Percentiles rank a stretch among this genome's conserved stretches.
Evolutionary conservation across 2,888 invertebrate species (phyloP).

Genomic region (Myopa tessellatipennis): DNA sequence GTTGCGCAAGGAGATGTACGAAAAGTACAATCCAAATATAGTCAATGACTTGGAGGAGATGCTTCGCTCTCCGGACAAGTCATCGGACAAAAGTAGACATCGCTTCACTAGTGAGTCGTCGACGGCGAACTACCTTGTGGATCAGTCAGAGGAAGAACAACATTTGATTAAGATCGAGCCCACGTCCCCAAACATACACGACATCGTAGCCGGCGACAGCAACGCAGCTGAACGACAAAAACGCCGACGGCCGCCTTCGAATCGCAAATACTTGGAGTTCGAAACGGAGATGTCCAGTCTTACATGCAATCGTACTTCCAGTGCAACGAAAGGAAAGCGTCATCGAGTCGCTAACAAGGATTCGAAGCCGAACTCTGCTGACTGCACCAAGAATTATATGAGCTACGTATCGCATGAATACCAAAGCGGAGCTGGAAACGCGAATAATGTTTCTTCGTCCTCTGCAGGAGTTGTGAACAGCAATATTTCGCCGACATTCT

Average conservation of each 20-base stretch:
- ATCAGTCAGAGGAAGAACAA: conserved; percentile 56
- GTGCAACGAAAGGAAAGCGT: conserved; percentile 26
- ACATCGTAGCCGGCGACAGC: conserved; percentile 56
- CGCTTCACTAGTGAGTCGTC: conserved; percentile 64
- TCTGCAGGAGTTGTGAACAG: conserved; percentile 48
- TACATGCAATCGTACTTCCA: conserved; percentile 2
- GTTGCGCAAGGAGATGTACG: conserved; percentile 61
- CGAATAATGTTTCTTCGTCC: conserved; percentile 46
- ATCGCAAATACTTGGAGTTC: conserved; percentile 58
- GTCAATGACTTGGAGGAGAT: conserved; percentile 68
- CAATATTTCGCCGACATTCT: conserved; percentile 48
- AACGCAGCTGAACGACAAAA: conserved; percentile 52
- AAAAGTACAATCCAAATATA: conserved; percentile 65
- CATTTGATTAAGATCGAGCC: conserved; percentile 62
- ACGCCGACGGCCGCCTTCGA: conserved; percentile 44
- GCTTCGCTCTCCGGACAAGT: conserved; percentile 65
- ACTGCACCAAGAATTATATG: conserved; percentile 48
- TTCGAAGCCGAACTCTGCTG: conserved; percentile 47
- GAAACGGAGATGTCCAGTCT: conserved; percentile 48
- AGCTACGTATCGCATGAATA: conserved; percentile 55
- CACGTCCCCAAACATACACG: conserved; percentile 61
- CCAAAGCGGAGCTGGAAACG: conserved; percentile 48
- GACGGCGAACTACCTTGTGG: conserved; percentile 57
- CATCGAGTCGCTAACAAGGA: background rate
- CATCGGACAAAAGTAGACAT: conserved; percentile 57